phyloP scores from a whole-genome alignment of 2,113 vertebrate genomes.

The Tragelaphus buxtoni region DNA sequence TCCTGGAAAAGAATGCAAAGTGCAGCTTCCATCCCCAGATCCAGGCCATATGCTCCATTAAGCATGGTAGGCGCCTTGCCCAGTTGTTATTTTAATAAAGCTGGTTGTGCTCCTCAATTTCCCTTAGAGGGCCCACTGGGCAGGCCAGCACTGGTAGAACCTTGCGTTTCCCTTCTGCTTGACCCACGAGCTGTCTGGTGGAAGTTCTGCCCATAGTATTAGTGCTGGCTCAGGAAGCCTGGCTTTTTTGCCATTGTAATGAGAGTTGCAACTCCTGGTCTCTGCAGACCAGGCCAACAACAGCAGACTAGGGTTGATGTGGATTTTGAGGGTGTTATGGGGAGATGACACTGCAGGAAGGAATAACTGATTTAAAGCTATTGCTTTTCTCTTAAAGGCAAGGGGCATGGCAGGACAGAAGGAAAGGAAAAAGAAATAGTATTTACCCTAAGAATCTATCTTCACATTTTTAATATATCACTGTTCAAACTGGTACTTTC shows the following conservation, averaged over 20 bases:
- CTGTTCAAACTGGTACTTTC: not conserved
- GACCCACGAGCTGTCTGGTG: conserved; percentile 43
- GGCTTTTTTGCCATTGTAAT: conserved; percentile 42
- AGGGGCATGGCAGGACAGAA: conserved; percentile 9
- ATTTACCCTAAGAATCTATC: not conserved
- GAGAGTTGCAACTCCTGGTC: conserved; percentile 27
- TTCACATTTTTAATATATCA: not conserved
- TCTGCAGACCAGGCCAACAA: conserved; percentile 56
- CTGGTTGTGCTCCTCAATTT: conserved; percentile 40
- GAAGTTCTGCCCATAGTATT: conserved; percentile 38
- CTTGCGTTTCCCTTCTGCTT: conserved; percentile 40
- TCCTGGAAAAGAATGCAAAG: conserved; percentile 60
- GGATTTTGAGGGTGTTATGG: conserved; percentile 47
- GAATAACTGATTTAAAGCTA: conserved; percentile 43
- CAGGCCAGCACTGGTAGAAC: not conserved
- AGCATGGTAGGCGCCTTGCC: conserved; percentile 34
- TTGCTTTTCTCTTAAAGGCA: conserved; percentile 38
- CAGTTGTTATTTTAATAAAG: conserved; percentile 47
- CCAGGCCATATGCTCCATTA: conserved; percentile 62
- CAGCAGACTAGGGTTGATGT: conserved; percentile 44
- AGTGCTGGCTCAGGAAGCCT: conserved; percentile 48
- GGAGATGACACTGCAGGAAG: conserved; percentile 55
- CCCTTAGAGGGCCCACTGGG: conserved; percentile 18
- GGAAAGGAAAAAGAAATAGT: not conserved
- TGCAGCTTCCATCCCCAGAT: conserved; percentile 49